Percentiles rank a stretch among this genome's conserved stretches.
Evolutionary conservation across 2,113 vertebrate species (phyloP).

Genomic region (Meles meles): DNA sequence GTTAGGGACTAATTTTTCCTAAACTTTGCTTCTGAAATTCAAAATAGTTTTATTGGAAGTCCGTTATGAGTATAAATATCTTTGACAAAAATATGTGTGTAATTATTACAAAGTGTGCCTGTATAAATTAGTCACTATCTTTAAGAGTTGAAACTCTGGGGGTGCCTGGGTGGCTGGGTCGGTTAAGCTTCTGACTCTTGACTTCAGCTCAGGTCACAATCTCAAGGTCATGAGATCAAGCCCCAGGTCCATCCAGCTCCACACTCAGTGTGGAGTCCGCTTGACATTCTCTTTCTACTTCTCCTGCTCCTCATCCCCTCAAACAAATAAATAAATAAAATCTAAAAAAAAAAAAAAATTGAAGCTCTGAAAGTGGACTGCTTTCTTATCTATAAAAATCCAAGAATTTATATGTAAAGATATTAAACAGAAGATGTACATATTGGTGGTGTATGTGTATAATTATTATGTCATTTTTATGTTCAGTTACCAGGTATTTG

Average conservation of each 20-base stretch:
- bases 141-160: not conserved
- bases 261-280: not conserved
- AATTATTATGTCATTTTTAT: not conserved
- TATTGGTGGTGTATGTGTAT: not conserved
- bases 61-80: not conserved
- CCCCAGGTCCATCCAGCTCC: not conserved
- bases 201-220: not conserved
- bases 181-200: not conserved
- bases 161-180: not conserved
- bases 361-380: not conserved
- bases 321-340: not conserved
- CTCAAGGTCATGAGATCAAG: not conserved
- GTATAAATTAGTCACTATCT: not conserved
- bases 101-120: not conserved
- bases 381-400: not conserved
- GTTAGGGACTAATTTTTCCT: not conserved
- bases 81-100: not conserved
- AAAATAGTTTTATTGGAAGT: not conserved
- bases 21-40: constrained; percentile 17
- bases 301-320: not conserved
- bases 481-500: not conserved
- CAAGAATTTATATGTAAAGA: not conserved
- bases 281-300: not conserved
- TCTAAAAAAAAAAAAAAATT: not conserved
- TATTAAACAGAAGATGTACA: not conserved